Evolutionary conservation across 1,140 invertebrate genomes (phyloP).

Genomic region (Hestina assimilis): DNA sequence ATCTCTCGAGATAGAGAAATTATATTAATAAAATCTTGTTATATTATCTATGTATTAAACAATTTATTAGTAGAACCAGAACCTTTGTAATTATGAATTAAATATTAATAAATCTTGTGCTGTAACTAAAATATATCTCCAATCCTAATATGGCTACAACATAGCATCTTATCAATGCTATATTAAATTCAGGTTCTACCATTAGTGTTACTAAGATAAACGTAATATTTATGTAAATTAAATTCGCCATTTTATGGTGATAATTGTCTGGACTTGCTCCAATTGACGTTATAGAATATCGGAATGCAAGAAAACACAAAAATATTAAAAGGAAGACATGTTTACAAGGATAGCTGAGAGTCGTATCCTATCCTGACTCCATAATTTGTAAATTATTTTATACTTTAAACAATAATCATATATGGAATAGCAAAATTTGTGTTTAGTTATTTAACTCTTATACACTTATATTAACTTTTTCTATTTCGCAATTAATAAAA

Average conservation of each 20-base stretch:
- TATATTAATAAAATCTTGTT: neutral
- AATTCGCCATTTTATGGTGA: neutral
- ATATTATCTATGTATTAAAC: neutral
- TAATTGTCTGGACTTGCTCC: neutral
- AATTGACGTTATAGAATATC: neutral
- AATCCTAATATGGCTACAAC: no score
- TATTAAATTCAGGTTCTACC: neutral
- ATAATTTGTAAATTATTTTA: neutral
- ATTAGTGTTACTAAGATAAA: neutral
- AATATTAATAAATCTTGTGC: neutral
- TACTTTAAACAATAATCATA: neutral
- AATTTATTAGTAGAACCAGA: slow-evolving; percentile 6
- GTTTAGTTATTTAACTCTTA: no score
- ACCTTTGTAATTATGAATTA: neutral
- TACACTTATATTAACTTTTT: no score
- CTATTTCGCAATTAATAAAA: no score
- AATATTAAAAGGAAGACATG: neutral
- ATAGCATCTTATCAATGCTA: no score
- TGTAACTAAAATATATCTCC: no score
- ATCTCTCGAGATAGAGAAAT: neutral
- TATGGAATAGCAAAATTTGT: neutral
- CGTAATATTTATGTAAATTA: neutral
- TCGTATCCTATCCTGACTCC: neutral
- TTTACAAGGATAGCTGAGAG: neutral
- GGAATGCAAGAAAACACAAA: slow-evolving; percentile 1